A percentile compares a stretch with the other conserved stretches of the same genome.
Conservation (phyloP, 2,888 invertebrate species). For the Gymnosoma rotundatum region DNA sequence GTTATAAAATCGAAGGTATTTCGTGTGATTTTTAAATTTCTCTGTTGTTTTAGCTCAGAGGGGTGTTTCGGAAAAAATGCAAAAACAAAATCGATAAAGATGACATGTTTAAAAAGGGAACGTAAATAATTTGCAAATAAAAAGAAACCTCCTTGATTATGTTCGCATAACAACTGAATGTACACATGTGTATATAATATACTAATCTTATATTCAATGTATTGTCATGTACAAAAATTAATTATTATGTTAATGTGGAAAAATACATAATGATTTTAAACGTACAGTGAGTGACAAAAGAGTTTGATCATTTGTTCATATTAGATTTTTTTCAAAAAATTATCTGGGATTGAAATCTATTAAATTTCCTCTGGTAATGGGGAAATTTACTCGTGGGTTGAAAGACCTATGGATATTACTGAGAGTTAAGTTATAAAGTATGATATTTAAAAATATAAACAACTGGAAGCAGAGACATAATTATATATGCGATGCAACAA, state of each 20-base stretch:
- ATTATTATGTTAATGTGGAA: constrained; percentile 5
- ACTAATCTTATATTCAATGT: constrained; percentile 24
- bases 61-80: constrained; percentile 27
- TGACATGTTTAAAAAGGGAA: constrained; percentile 34
- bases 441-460: too few species aligned
- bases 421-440: too few species aligned
- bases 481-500: too few species aligned
- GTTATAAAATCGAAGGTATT: constrained; percentile 13
- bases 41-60: constrained; percentile 44
- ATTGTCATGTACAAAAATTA: constrained; percentile 18
- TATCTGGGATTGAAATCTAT: too few species aligned
- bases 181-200: constrained; percentile 8
- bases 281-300: neutral
- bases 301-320: too few species aligned
- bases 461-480: too few species aligned
- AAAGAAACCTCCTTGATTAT: constrained; percentile 35
- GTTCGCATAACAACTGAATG: constrained; percentile 1
- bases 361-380: too few species aligned
- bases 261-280: neutral
- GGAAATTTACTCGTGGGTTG: too few species aligned
- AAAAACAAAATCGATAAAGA: constrained; percentile 51
- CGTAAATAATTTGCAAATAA: constrained; percentile 11
- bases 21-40: neutral
- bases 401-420: too few species aligned
- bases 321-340: too few species aligned